Evolutionary conservation across 2,888 invertebrate species (phyloP).

Genomic region (Hofmannophila pseudospretella): DNA sequence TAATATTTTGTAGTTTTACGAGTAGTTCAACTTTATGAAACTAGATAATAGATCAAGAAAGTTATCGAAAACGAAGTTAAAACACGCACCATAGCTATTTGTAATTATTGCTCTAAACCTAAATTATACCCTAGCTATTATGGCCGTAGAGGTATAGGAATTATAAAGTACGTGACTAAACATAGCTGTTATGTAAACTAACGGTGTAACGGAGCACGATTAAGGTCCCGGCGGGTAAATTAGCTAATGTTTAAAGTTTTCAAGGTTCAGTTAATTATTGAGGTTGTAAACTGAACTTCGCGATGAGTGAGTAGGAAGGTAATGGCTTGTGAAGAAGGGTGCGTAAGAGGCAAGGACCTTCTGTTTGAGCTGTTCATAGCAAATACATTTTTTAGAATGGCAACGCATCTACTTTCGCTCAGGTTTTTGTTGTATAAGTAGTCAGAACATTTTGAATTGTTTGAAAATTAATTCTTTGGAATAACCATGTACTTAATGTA

Average conservation of each 20-base stretch:
- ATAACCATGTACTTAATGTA: too few relatives aligned
- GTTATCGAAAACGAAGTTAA: too few relatives aligned
- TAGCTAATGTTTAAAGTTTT: constrained; percentile 58
- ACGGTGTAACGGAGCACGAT: constrained; percentile 22
- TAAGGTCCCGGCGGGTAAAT: constrained; percentile 36
- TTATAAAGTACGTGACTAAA: constrained; percentile 7
- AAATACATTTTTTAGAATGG: too few relatives aligned
- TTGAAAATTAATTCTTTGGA: too few relatives aligned
- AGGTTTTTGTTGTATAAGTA: too few relatives aligned
- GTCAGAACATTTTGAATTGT: too few relatives aligned
- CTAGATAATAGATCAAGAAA: too few relatives aligned
- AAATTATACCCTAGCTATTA: neutral
- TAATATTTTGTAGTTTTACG: too few relatives aligned
- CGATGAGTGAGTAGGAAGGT: constrained; percentile 39
- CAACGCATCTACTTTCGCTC: too few relatives aligned
- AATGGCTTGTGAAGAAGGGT: constrained; percentile 46
- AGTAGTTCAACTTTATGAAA: too few relatives aligned
- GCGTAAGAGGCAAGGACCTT: constrained; percentile 21
- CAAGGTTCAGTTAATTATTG: constrained; percentile 56
- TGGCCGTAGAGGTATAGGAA: neutral
- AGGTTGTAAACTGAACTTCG: constrained; percentile 39
- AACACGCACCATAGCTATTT: too few relatives aligned
- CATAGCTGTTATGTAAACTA: constrained; percentile 7
- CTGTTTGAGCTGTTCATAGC: constrained; percentile 22
- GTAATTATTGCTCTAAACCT: neutral